Base-by-base conservation (phyloP, 37 sponge, comb jelly and placozoan genomes). In the Cliona cf. orientalis region DNA sequence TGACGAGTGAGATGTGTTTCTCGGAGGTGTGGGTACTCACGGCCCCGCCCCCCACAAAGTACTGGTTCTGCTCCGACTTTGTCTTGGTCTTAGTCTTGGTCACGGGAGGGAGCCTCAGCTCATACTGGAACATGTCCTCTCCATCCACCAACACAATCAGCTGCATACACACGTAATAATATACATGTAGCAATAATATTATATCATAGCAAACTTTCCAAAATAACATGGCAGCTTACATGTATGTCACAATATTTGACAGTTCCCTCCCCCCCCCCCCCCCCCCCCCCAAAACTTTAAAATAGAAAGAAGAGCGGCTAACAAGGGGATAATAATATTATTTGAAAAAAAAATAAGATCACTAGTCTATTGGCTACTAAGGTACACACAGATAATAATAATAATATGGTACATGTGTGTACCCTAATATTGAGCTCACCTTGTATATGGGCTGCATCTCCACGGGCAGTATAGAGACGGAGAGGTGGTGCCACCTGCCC, bases 1-100 rank as follows among this genome's bases (percentile, higher is more conserved):
- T 42, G 58, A 84, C 69, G 21, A 89, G 66, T 11, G 65, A 2
- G 44, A 89, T 38, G 84, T 84, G 84, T 23, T 39, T 44, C 70
- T 83, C 80, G 2, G 57, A 25, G 28, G 73, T 73, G 74, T 64
- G 73, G 0, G 60, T 22, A 58, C 80, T 89, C 62, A 84, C 74
- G 2, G 66, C 90, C n/a, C 90, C 90, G 11, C 90, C 90, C 34
- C 74, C 90, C n/a, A 89, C n/a, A 35, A 60, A 71, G 74, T 84
- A 83, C 45, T 79, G 72, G 38, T 69, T 42, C 40, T 43, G 41
- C 23, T 55, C 40, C 41, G 63, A n/a, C n/a, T n/a, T n/a, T n/a
- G n/a, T n/a, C n/a, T n/a, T n/a, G 29, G 65, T 6, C 2, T 34
- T 22, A 12, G 58, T 25, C 7, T 38, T 12, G 26, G 42, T 49